These are phyloP conservation scores for Horisme vitalbata DNA, from an alignment of 2,888 invertebrate species.

Conservation along the genomic window DNA sequence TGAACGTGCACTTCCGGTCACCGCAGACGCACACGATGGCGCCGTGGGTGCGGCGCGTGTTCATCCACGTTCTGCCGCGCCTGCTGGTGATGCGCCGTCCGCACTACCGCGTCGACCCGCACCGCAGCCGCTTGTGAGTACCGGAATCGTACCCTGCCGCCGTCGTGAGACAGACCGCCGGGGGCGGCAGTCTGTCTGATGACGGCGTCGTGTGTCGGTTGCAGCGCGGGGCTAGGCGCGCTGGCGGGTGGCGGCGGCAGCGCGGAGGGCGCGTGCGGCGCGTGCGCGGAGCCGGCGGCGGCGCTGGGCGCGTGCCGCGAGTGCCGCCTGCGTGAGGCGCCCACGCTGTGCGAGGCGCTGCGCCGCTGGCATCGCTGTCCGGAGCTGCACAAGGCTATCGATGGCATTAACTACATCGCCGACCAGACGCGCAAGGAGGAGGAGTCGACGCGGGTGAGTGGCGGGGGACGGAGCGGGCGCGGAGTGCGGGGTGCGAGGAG, in stretches of 20 bases:
- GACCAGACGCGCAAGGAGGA: conserved; percentile 96
- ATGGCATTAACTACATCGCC: conserved; percentile 95
- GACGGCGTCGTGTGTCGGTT: conserved; percentile 18
- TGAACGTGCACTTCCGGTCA: conserved; percentile 98
- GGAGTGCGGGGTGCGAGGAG: not conserved
- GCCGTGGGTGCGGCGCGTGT: conserved; percentile 97
- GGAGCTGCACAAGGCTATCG: conserved; percentile 95
- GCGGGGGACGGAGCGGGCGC: no score
- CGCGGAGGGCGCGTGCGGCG: conserved; percentile 30
- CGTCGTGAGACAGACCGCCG: no score
- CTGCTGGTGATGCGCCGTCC: conserved; percentile 96
- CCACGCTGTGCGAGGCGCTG: conserved; percentile 83
- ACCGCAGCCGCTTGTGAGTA: conserved; percentile 79
- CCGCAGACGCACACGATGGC: conserved; percentile 99
- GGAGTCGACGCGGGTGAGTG: conserved; percentile 92
- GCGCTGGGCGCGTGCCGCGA: conserved; percentile 48
- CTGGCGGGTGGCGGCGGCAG: conserved; percentile 32
- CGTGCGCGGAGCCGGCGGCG: conserved; percentile 22
- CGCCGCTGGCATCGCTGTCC: conserved; percentile 95
- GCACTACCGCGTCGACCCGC: conserved; percentile 85
- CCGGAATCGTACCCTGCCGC: not conserved
- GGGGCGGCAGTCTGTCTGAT: no score
- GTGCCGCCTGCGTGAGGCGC: conserved; percentile 56
- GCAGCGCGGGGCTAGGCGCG: conserved; percentile 57
- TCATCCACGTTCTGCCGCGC: conserved; percentile 97